phyloP scores from a whole-genome alignment of 2,888 invertebrate genomes.

The Pandemis cinnamomeana region DNA sequence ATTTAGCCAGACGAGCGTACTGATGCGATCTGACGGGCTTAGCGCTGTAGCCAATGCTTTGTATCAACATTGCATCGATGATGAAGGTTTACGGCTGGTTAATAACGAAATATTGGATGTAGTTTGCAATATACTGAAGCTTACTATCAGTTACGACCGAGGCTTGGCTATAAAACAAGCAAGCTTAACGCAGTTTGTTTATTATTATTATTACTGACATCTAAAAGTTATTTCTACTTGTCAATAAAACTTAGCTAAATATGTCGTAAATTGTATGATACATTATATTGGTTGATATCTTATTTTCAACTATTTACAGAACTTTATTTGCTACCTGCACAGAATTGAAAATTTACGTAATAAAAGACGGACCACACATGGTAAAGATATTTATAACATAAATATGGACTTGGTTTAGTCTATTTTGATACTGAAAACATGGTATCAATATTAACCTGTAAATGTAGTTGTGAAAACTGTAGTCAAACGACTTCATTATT shows the following conservation, averaged over 20 bases:
- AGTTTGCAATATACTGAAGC: constrained; percentile 34
- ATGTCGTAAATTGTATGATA: not conserved
- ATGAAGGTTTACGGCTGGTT: constrained; percentile 41
- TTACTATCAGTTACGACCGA: constrained; percentile 28
- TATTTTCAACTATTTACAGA: no score
- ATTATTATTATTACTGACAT: constrained; percentile 19
- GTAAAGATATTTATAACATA: no score
- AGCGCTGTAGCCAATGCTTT: constrained; percentile 41
- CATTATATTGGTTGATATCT: not conserved
- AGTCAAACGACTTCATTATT: not conserved
- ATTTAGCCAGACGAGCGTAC: constrained; percentile 53
- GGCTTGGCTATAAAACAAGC: constrained; percentile 27
- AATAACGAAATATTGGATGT: constrained; percentile 41
- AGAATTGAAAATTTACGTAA: not conserved
- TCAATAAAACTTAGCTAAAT: not conserved
- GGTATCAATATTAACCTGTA: no score
- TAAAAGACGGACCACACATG: not conserved
- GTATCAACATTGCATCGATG: constrained; percentile 42
- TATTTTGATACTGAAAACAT: no score
- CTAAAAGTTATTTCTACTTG: constrained; percentile 4
- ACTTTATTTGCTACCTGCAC: not conserved
- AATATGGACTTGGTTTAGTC: no score
- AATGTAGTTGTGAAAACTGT: not conserved
- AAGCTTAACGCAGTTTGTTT: constrained; percentile 33
- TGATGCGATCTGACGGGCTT: constrained; percentile 45